Conservation (phyloP, 2,888 invertebrate species). For the Dolichopus griseipennis region DNA sequence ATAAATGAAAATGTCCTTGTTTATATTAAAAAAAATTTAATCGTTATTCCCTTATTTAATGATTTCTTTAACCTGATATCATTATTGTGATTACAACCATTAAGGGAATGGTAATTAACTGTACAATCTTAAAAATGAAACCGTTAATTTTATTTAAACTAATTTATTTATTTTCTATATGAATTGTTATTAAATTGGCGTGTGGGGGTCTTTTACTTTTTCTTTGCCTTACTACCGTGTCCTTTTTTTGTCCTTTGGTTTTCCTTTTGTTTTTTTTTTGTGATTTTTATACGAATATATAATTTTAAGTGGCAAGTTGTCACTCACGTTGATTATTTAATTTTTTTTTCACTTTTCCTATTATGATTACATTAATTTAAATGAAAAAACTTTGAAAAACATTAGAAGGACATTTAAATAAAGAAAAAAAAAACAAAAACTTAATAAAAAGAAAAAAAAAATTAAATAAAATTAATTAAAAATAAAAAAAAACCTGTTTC, state of each 20-base stretch:
- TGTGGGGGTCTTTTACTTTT: background rate
- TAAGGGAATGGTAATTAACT: background rate
- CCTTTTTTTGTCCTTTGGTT: background rate
- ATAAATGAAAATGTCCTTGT: no score
- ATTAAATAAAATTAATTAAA: conserved; percentile 2
- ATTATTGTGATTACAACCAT: background rate
- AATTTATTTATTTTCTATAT: background rate
- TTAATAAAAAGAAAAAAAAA: background rate
- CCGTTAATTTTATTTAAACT: background rate
- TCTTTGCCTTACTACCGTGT: background rate
- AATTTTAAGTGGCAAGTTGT: conserved; percentile 4
- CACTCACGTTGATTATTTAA: background rate
- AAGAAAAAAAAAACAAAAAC: background rate
- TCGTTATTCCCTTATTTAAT: no score
- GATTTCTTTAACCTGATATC: background rate
- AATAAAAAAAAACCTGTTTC: background rate
- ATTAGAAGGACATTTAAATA: background rate
- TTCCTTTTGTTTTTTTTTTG: background rate
- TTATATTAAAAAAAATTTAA: no score
- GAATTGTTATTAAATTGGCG: background rate
- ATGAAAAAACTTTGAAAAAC: background rate
- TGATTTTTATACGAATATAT: background rate
- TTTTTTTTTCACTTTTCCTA: background rate
- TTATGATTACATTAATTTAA: background rate
- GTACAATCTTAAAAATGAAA: background rate